Conservation (phyloP, 2,888 invertebrate species). For the Polyommatus iphigenia region DNA sequence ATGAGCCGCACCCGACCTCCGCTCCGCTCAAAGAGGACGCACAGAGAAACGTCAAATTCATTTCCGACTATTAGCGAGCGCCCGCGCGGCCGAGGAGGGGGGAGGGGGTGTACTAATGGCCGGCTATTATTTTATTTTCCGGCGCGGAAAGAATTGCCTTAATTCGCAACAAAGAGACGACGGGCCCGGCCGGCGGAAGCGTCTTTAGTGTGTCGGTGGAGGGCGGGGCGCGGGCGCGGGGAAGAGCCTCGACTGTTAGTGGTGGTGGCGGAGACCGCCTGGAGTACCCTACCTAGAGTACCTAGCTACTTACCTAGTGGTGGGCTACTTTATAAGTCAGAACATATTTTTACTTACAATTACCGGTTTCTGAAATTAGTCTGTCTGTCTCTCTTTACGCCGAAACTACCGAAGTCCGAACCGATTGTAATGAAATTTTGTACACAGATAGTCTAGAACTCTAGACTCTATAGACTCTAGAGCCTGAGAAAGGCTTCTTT, state of each 20-base stretch:
- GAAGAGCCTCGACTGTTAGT: not conserved
- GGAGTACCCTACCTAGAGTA: no score
- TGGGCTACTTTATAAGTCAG: not conserved
- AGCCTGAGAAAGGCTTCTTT: no score
- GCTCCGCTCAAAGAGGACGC: constrained; percentile 49
- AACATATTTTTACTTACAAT: no score
- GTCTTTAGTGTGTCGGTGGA: constrained; percentile 38
- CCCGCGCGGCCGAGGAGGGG: constrained; percentile 41
- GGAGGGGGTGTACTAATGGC: constrained; percentile 58
- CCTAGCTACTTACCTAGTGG: no score
- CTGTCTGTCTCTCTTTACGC: no score
- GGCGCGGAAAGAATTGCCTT: constrained; percentile 68
- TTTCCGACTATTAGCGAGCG: constrained; percentile 55
- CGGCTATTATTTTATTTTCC: constrained; percentile 73
- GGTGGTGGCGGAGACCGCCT: not conserved
- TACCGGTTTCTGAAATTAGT: no score
- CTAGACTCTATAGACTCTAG: no score
- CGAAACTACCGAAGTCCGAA: no score
- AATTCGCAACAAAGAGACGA: constrained; percentile 51
- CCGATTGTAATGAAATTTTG: no score
- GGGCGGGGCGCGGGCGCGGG: not conserved
- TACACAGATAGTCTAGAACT: no score
- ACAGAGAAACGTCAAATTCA: constrained; percentile 53
- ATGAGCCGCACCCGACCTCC: constrained; percentile 50
- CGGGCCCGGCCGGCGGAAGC: constrained; percentile 49